phyloP scores from a whole-genome alignment of 2,797 vertebrate genomes.

The Hydrocynus forskahlii region DNA sequence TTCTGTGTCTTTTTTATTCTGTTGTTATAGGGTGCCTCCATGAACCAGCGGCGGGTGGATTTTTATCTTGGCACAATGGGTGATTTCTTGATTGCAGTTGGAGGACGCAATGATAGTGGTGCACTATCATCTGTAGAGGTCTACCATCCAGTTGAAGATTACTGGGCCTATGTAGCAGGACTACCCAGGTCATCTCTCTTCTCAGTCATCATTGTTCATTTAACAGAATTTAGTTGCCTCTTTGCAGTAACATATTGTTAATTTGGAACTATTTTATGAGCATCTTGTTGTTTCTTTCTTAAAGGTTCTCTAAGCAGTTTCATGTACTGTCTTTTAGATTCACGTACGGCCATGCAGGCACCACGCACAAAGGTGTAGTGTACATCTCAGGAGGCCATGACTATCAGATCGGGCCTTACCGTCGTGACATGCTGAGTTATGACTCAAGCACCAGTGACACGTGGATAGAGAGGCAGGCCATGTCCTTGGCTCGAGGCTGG shows the following conservation, averaged over 20 bases:
- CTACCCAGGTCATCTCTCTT: slow-evolving; percentile 85
- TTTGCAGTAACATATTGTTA: not conserved
- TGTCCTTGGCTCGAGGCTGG: slow-evolving; percentile 90
- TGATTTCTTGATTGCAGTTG: slow-evolving; percentile 89
- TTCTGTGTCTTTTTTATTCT: not conserved
- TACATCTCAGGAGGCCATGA: slow-evolving; percentile 96
- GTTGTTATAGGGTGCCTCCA: slow-evolving; percentile 78
- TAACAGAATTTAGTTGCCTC: not conserved
- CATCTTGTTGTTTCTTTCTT: not conserved
- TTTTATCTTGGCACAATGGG: slow-evolving; percentile 89
- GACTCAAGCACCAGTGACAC: slow-evolving; percentile 74
- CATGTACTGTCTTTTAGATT: slow-evolving; percentile 74
- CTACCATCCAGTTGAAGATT: slow-evolving; percentile 88
- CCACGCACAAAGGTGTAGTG: slow-evolving; percentile 85
- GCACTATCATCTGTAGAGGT: slow-evolving; percentile 90
- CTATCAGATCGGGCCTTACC: slow-evolving; percentile 92
- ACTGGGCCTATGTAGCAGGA: slow-evolving; percentile 87
- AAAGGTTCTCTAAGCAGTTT: not conserved
- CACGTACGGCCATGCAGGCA: slow-evolving; percentile 91
- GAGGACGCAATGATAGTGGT: slow-evolving; percentile 90
- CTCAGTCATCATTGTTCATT: not conserved
- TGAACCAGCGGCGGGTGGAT: slow-evolving; percentile 89
- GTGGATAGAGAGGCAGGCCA: slow-evolving; percentile 87
- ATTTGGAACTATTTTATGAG: not conserved
- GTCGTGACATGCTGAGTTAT: slow-evolving; percentile 90